Conservation (phyloP, 2,797 vertebrate species). For the Semotilus atromaculatus region DNA sequence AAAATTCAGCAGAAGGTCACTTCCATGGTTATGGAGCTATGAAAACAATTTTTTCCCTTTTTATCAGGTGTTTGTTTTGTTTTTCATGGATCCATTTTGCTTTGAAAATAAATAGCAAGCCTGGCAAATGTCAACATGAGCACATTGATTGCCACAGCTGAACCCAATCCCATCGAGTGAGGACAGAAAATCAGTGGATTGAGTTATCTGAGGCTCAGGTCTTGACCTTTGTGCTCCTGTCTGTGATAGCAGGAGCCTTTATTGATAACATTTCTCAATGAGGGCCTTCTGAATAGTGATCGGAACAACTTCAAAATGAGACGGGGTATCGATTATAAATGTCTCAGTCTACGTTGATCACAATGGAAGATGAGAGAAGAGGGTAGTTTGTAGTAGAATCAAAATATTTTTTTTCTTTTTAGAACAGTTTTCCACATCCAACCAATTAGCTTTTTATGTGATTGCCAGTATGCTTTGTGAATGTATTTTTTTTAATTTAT, state of each 20-base stretch:
- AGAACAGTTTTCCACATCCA: neutral
- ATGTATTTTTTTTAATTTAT: neutral
- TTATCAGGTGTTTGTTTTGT: slow-evolving; percentile 47
- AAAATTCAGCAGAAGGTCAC: slow-evolving; percentile 57
- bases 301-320: slow-evolving; percentile 26
- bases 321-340: neutral
- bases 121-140: slow-evolving; percentile 72
- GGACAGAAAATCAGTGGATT: slow-evolving; percentile 38
- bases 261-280: slow-evolving; percentile 43
- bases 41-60: slow-evolving; percentile 28
- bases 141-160: slow-evolving; percentile 63
- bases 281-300: slow-evolving; percentile 34
- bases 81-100: slow-evolving; percentile 53
- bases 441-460: neutral
- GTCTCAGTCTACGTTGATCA: slow-evolving; percentile 2
- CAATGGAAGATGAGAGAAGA: neutral
- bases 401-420: neutral
- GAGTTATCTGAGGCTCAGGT: slow-evolving; percentile 42
- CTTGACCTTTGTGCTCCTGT: slow-evolving; percentile 43
- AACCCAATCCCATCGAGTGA: slow-evolving; percentile 42
- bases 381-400: neutral
- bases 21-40: slow-evolving; percentile 39
- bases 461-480: neutral
- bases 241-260: slow-evolving; percentile 40
- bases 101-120: slow-evolving; percentile 65